Base-by-base conservation (phyloP, 2,888 invertebrate species). In the Yponomeuta plumbellus region DNA sequence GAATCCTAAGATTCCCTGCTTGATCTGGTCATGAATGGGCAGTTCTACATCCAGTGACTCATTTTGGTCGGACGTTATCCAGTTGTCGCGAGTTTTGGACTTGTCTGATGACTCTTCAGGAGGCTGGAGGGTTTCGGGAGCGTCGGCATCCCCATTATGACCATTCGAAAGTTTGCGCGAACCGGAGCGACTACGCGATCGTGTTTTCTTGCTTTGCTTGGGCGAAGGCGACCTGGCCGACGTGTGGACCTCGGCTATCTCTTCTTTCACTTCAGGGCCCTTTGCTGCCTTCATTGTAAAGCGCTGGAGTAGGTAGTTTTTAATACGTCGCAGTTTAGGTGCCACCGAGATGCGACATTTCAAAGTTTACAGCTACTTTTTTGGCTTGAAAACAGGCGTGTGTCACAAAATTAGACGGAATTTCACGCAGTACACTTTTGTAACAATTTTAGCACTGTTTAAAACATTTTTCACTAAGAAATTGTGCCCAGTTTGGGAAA, bases 21-120 rank as follows among this genome's bases (percentile, higher is more conserved):
- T 92, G 65, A 92, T 85, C 77, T 92, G 91, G 67, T 91, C 91
- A 71, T 93, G 93, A 57, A 93, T 93, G 62, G 93, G 93, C 26
- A 92, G 75, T 73, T 93, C 93, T 1, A 88, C 87, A 70, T 93
- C 93, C 21, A 93, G 80, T 0, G 93, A 93, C 69, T 93, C 92
- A 67, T 85, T 85, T 57, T 91, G 86, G 72, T 91, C 91, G 0
- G 92, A 90, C 70, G 88, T 86, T 39, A 87, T 84, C 92, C 92
- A 92, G 69, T 81, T 89, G 61, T 91, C 91, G 10, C 88, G 77
- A 0, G 75, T 64, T 74, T 88, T 91, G 0, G 85, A 74, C 71
- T 84, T 91, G 5, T 88, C 89, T 23, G 76, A 66, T 0, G 74
- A 10, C 26, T 77, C 72, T 64, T 83, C 82, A 6, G 66, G 57